A percentile compares a stretch with the other conserved stretches of the same genome.
Conservation (phyloP, 64 coral and sea anemone genomes). For the Pocillopora damicornis region DNA sequence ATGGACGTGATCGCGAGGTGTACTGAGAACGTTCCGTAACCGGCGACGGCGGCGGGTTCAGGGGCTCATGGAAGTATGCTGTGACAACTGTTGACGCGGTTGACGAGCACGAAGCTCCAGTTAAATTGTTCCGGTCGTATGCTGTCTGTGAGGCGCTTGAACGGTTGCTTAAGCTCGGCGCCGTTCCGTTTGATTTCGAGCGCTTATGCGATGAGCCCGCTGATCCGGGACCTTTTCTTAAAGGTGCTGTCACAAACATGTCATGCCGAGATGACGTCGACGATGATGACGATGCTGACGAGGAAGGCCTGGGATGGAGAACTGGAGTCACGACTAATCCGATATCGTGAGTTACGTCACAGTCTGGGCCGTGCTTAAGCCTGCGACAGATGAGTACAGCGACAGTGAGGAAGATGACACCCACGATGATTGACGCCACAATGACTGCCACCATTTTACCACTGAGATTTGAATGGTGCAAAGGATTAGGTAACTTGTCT, state of each 20-base stretch:
- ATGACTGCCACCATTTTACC: constrained; percentile 87
- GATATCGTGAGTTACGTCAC: constrained; percentile 55
- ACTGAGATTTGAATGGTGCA: constrained; percentile 42
- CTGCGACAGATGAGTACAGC: constrained; percentile 70
- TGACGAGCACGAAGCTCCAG: constrained; percentile 76
- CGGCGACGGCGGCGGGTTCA: constrained; percentile 87
- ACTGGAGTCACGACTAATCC: constrained; percentile 76
- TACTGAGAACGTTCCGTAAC: constrained; percentile 81
- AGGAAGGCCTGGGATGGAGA: constrained; percentile 19
- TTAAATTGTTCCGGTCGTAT: constrained; percentile 88
- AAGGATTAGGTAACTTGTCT: not conserved
- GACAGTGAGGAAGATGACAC: constrained; percentile 68
- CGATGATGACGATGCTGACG: constrained; percentile 44
- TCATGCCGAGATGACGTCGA: constrained; percentile 48
- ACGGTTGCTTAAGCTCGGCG: constrained; percentile 43
- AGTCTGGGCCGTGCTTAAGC: constrained; percentile 63
- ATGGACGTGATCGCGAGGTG: constrained; percentile 64
- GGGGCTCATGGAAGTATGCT: constrained; percentile 75
- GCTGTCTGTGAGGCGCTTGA: constrained; percentile 61
- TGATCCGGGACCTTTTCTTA: constrained; percentile 56
- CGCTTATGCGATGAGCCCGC: constrained; percentile 52
- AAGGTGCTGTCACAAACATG: constrained; percentile 34
- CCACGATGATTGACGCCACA: constrained; percentile 75
- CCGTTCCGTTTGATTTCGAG: constrained; percentile 38
- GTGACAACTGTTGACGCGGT: constrained; percentile 80